phyloP scores from a whole-genome alignment of 1,140 invertebrate species.

The Bemisia tabaci region DNA sequence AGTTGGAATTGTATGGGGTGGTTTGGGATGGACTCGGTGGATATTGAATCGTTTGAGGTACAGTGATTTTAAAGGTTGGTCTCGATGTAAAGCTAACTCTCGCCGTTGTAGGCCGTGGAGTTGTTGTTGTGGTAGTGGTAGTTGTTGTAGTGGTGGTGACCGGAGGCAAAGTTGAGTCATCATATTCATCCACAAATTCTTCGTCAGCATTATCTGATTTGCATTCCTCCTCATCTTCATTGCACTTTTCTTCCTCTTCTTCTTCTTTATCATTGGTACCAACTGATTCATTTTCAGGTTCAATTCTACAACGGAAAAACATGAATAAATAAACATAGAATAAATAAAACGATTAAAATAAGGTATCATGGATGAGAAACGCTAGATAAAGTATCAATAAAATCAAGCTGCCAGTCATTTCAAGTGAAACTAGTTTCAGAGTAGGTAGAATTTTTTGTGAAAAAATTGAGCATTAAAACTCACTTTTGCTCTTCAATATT shows the following conservation, averaged over 20 bases:
- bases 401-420: too few species aligned
- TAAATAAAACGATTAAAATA: background rate
- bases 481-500: too few species aligned
- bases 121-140: conserved; percentile 24
- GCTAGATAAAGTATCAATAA: background rate
- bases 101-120: conserved; percentile 21
- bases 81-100: conserved; percentile 21
- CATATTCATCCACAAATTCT: conserved; percentile 12
- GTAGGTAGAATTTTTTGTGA: too few species aligned
- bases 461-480: too few species aligned
- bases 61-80: conserved; percentile 16
- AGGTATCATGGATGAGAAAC: background rate
- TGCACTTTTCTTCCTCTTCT: conserved; percentile 24
- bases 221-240: conserved; percentile 20
- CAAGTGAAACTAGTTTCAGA: too few species aligned
- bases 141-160: conserved; percentile 19
- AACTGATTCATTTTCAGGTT: conserved; percentile 16
- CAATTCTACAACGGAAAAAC: conserved; percentile 17
- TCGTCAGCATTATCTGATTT: conserved; percentile 13
- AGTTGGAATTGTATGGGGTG: conserved; percentile 22
- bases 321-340: background rate
- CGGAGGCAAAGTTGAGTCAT: conserved; percentile 20
- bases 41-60: background rate
- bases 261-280: conserved; percentile 25
- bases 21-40: conserved; percentile 20